These are phyloP conservation scores for Kradibia gibbosae DNA, from an alignment of 1,140 invertebrate genomes.

Conservation along the genomic window DNA sequence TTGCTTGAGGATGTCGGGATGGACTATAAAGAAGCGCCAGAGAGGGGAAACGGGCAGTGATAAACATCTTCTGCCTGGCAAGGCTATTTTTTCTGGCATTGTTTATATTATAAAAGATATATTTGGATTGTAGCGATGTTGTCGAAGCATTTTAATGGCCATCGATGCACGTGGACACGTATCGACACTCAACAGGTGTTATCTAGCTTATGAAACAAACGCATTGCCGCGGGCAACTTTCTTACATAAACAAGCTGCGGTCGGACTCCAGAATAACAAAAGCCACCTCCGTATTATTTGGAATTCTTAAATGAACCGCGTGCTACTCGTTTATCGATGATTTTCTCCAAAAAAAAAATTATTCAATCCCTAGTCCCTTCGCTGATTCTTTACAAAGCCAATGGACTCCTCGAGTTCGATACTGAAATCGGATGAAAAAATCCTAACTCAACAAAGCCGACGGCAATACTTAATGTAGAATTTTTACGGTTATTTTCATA, in stretches of 20 bases:
- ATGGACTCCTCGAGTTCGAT: no score
- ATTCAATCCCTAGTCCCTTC: no score
- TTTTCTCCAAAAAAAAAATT: no score
- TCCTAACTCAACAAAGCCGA: no score
- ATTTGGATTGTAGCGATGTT: not conserved
- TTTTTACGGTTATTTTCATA: no score
- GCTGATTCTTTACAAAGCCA: no score
- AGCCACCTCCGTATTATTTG: not conserved
- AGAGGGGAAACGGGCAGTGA: not conserved
- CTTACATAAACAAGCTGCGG: not conserved
- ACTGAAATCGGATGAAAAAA: no score
- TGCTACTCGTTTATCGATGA: not conserved
- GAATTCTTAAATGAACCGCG: not conserved
- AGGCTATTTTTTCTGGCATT: constrained; percentile 34
- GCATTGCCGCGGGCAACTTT: not conserved
- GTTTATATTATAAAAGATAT: constrained; percentile 47
- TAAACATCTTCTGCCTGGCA: not conserved
- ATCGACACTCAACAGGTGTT: constrained; percentile 40
- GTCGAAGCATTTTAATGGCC: not conserved
- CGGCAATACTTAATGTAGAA: no score
- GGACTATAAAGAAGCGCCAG: not conserved
- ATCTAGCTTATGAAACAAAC: not conserved
- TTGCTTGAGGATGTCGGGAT: not conserved
- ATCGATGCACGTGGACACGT: constrained; percentile 19
- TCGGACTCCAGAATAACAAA: not conserved